A percentile compares a stretch with the other conserved stretches of the same genome.
These are phyloP conservation scores for Notolepis coatsorum DNA, from an alignment of 2,797 vertebrate genomes.

Conservation along the genomic window DNA sequence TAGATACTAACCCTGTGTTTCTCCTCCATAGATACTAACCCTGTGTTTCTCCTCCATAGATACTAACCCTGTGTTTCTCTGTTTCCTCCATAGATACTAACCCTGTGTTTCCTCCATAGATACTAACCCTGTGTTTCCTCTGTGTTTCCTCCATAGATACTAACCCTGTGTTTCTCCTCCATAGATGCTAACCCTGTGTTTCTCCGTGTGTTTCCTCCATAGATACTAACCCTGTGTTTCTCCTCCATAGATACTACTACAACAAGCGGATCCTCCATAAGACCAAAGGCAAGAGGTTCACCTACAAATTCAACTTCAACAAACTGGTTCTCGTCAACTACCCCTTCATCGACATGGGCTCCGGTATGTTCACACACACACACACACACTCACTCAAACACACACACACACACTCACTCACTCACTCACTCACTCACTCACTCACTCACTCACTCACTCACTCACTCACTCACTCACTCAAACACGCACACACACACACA, in stretches of 20 bases:
- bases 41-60: too few relatives aligned
- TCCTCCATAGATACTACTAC: constrained; percentile 87
- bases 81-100: too few relatives aligned
- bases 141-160: too few relatives aligned
- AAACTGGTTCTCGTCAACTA: constrained; percentile 88
- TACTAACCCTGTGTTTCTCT: too few relatives aligned
- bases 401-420: not conserved
- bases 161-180: too few relatives aligned
- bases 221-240: not conserved
- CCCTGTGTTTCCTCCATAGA: too few relatives aligned
- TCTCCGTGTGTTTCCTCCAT: too few relatives aligned
- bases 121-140: too few relatives aligned
- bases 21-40: too few relatives aligned
- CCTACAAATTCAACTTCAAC: constrained; percentile 90
- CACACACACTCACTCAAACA: not conserved
- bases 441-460: not conserved
- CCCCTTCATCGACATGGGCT: constrained; percentile 91
- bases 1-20: too few relatives aligned
- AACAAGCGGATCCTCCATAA: constrained; percentile 89
- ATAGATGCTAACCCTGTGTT: too few relatives aligned
- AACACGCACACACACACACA: not conserved
- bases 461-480: not conserved
- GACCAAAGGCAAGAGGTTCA: constrained; percentile 88
- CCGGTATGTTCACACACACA: constrained; percentile 58
- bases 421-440: constrained; percentile 5